A percentile compares a stretch with the other conserved stretches of the same genome.
Conservation (phyloP, 2,888 invertebrate genomes). For the Steinernema carpocapsae region DNA sequence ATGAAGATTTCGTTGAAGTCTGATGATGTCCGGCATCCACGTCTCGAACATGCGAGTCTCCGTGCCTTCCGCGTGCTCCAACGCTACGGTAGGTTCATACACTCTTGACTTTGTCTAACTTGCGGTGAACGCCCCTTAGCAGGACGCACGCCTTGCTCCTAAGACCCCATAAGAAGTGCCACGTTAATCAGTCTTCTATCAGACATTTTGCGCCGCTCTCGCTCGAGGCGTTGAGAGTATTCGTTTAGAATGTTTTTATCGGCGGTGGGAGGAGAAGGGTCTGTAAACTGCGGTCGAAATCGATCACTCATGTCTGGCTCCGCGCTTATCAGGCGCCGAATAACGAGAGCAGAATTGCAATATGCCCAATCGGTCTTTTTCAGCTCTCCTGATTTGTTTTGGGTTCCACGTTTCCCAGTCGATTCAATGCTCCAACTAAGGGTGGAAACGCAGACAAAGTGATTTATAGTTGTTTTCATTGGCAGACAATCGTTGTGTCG, state of each 20-base stretch:
- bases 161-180: slow-evolving; percentile 21
- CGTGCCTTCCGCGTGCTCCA: neutral
- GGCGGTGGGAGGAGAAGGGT: neutral
- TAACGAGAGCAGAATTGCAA: neutral
- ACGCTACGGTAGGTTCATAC: slow-evolving; percentile 11
- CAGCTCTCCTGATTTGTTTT: neutral
- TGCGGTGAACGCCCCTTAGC: neutral
- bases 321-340: no score
- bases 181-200: slow-evolving; percentile 26
- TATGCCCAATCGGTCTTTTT: neutral
- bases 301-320: no score
- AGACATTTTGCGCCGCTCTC: neutral
- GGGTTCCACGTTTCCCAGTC: neutral
- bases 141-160: neutral
- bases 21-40: neutral
- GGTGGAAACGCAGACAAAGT: slow-evolving; percentile 2
- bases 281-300: no score
- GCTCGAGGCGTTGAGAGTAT: neutral
- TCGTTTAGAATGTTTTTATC: slow-evolving; percentile 11
- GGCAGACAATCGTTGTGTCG: neutral
- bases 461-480: neutral
- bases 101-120: neutral
- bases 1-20: neutral
- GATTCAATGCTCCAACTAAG: neutral
- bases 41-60: neutral